Evolutionary conservation across 1,140 invertebrate genomes (phyloP).

Genomic region (Dermatophagoides farinae): DNA sequence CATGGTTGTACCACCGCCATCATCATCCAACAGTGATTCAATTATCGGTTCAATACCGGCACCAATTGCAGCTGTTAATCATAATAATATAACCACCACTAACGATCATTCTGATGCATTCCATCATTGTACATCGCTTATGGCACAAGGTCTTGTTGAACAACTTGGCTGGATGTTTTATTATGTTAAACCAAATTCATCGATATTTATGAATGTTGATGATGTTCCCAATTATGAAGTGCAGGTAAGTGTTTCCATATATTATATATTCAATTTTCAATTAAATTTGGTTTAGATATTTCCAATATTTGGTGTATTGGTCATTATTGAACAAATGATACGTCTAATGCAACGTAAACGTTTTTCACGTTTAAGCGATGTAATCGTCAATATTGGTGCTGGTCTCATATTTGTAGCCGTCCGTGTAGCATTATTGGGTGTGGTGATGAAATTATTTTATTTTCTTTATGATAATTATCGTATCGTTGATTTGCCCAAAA

Average conservation of each 20-base stretch:
- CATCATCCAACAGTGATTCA: background rate
- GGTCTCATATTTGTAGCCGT: constrained; percentile 37
- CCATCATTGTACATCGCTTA: background rate
- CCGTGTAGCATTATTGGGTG: constrained; percentile 44
- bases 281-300: no score
- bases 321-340: constrained; percentile 6
- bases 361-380: constrained; percentile 1
- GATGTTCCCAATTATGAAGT: constrained; percentile 15
- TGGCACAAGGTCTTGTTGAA: constrained; percentile 1
- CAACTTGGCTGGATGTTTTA: constrained; percentile 14
- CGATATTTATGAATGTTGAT: background rate
- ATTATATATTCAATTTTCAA: no score
- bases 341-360: constrained; percentile 8
- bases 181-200: constrained; percentile 7
- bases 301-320: constrained; percentile 1
- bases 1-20: constrained; percentile 3
- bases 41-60: background rate
- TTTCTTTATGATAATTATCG: constrained; percentile 49
- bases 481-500: constrained; percentile 47
- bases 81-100: background rate
- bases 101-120: background rate
- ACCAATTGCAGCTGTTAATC: no score
- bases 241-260: constrained; percentile 37
- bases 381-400: constrained; percentile 7
- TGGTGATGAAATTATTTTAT: constrained; percentile 47